Conservation (phyloP, 2,113 vertebrate genomes). For the Philantomba maxwellii region DNA sequence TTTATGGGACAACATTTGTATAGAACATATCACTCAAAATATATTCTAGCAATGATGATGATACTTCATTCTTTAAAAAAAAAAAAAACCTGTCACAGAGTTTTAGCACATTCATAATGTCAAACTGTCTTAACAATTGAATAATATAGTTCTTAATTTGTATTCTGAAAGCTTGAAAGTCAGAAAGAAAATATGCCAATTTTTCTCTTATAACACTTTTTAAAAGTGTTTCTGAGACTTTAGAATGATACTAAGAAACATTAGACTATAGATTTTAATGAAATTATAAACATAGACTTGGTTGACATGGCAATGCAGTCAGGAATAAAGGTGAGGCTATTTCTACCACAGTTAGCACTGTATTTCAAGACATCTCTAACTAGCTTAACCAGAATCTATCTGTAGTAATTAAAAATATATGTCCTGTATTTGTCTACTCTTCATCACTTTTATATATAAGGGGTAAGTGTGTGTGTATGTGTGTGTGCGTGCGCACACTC, state of each 20-base stretch:
- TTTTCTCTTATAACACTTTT: background rate
- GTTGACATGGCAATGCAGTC: background rate
- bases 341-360: background rate
- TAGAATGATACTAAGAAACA: background rate
- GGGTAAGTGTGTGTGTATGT: background rate
- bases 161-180: background rate
- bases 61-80: background rate
- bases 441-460: background rate
- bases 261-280: background rate
- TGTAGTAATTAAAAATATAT: background rate
- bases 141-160: background rate
- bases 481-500: fast-evolving
- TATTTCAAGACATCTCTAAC: background rate
- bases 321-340: background rate
- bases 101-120: background rate
- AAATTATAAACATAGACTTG: background rate
- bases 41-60: background rate
- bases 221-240: background rate
- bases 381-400: background rate
- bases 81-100: background rate
- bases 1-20: background rate
- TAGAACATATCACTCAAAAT: background rate
- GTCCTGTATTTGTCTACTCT: background rate
- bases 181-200: background rate
- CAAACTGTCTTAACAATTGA: background rate